Base-by-base conservation (phyloP, 2,113 vertebrate species). In the Pomatorhinus ruficollis region DNA sequence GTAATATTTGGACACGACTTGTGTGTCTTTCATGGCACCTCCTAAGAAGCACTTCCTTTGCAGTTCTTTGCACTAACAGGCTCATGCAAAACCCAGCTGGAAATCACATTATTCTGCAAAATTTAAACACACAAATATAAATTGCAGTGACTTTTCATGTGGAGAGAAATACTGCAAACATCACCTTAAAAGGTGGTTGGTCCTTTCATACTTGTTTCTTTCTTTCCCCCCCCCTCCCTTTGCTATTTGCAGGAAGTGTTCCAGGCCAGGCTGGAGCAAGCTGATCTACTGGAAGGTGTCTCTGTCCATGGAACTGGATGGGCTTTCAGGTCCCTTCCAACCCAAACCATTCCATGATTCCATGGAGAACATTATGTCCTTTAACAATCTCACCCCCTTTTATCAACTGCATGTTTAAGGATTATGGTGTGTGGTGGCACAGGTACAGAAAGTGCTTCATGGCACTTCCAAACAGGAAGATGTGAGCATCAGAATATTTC, bases 221-320 rank as follows among this genome's bases (percentile, higher is more conserved):
- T 33, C 40, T 39, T 50, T 84, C 27, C 17, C 3, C 2, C 4
- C 25, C 12, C 23, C 12, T 1, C 2, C 0, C 4, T 19, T 31
- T 74, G 56, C 9, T 69, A 3, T 40, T 50, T 77, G 50, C 14
- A 56, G 35, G 30, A 22, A 22, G 49, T 23, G 31, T 12, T 54
- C 42, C 15, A 64, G 66, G 35, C 31, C 50, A 25, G 40, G 49
- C 25, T 63, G 56, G 49, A 47, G 20, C 16, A 40, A 28, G 14
- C 24, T 70, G 28, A 4, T 25, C 22, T 27, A 23, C 8, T 12
- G 39, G 37, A 60, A 52, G 18, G 27, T 35, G 10, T 50, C 37
- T 27, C 17, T 76, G 21, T 42, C 17, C 18, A 14, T 76, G 52
- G 35, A 66, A 14, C 2, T 40, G 42, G 54, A 27, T 56, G 57